Percentiles rank a stretch among this genome's conserved stretches.
These are phyloP conservation scores for Venturia canescens DNA, from an alignment of 1,140 invertebrate genomes.

Conservation along the genomic window DNA sequence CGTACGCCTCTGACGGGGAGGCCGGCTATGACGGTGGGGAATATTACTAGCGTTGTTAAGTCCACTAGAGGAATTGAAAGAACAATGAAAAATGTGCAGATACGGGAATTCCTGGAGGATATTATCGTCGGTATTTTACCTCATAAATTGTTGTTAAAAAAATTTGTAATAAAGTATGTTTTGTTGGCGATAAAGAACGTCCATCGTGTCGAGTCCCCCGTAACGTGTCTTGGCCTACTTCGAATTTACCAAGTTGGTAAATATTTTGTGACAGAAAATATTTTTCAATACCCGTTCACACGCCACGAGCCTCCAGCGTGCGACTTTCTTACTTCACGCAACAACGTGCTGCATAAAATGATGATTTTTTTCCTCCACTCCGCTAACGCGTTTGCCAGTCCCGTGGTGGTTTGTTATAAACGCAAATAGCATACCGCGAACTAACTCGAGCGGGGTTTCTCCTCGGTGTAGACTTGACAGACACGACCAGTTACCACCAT, in stretches of 20 bases:
- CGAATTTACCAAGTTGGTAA: too few species aligned
- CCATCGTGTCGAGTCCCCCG: too few species aligned
- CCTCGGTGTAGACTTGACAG: slow-evolving; percentile 22
- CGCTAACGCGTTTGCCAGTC: not conserved
- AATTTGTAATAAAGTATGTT: too few species aligned
- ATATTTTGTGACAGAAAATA: too few species aligned
- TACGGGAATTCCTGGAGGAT: not conserved
- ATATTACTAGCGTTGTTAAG: not conserved
- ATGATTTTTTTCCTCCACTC: not conserved
- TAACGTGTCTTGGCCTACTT: too few species aligned
- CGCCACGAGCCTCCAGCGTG: too few species aligned
- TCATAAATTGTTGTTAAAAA: not conserved
- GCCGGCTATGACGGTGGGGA: slow-evolving; percentile 61
- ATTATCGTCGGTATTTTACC: not conserved
- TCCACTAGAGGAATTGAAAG: not conserved
- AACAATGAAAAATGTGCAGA: not conserved
- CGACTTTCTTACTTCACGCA: too few species aligned
- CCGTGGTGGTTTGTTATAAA: not conserved
- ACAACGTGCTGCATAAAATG: not conserved
- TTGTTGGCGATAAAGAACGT: too few species aligned
- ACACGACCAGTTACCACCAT: slow-evolving; percentile 41
- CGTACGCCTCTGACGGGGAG: slow-evolving; percentile 48
- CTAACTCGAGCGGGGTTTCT: not conserved
- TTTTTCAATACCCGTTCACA: too few species aligned
- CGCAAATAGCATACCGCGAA: not conserved